Base-by-base conservation (phyloP, 2,113 vertebrate species). In the Dipodomys merriami region DNA sequence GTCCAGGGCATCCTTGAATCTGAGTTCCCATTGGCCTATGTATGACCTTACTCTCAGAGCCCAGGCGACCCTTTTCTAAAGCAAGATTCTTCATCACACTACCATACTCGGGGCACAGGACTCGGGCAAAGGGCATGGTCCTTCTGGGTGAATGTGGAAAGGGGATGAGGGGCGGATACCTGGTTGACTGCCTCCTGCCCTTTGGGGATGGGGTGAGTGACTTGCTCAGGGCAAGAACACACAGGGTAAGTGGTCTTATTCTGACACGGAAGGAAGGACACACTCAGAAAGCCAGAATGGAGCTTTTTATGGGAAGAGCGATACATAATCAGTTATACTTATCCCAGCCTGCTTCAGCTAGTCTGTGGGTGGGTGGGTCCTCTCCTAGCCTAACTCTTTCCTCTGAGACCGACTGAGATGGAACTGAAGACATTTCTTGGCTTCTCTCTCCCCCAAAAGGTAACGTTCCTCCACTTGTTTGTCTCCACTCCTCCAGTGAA, bases 221-320 rank as follows among this genome's bases (percentile, higher is more conserved):
- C 23, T 67, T 68, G 57, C 64, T 46, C 77, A 49, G 80, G 33
- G 6, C 44, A 23, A 4, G 1, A 35, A 57, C 64, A 78, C 68
- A 80, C 44, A 60, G 4, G 12, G 13, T 76, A 77, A 87, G 72
- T 33, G 5, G n/a, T 72, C 25, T 68, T 76, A 27, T 44, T 27
- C 49, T 22, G 60, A 77, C 57, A 33, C 1, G 96, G 95, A 97
- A 97, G 95, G 96, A 97, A 22, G 22, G 22, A 25, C 62, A 65
- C 22, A 39, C 62, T 77, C 73, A 64, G 72, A 72, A 83, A 16
- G 44, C 81, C 72, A 44, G 77, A 86, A 94, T 39, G 69, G 83
- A 85, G 13, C 29, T 13, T 35, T 95, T 96, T 91, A 94, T 89
- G 18, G 73, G 35, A 64, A 29, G 57, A 85, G 39, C 44, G 71